phyloP scores from a whole-genome alignment of 2,888 invertebrate genomes.

The Parasteatoda lunata region DNA sequence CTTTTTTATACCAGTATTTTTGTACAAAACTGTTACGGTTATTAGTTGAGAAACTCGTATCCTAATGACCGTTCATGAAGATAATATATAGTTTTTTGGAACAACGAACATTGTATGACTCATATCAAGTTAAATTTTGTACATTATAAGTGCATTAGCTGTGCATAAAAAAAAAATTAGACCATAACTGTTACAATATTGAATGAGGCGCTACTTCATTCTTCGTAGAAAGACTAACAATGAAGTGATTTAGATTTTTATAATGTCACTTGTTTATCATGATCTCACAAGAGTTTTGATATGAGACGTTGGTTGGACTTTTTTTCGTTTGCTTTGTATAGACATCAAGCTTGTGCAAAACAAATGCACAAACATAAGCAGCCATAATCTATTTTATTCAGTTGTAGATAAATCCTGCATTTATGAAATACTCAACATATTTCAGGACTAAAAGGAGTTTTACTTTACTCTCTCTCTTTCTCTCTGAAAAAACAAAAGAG shows the following conservation, averaged over 20 bases:
- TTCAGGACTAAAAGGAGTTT: conserved; percentile 15
- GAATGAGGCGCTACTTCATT: conserved; percentile 16
- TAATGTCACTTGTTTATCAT: conserved; percentile 37
- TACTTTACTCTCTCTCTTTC: conserved; percentile 40
- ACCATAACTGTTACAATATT: conserved; percentile 32
- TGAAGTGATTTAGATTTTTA: conserved; percentile 14
- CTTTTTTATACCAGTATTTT: conserved; percentile 53
- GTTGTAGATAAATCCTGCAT: conserved; percentile 22
- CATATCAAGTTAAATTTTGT: conserved; percentile 25
- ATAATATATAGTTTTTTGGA: conserved; percentile 29
- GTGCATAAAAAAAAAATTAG: conserved; percentile 6
- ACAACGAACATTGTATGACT: conserved; percentile 16
- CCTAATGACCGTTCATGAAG: conserved; percentile 10
- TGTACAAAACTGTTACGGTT: conserved; percentile 32
- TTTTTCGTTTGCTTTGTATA: conserved; percentile 44
- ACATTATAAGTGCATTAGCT: conserved; percentile 18
- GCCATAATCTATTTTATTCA: conserved; percentile 38
- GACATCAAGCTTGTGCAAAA: conserved; percentile 21
- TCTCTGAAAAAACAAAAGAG: background rate
- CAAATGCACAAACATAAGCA: conserved; percentile 16
- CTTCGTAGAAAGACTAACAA: conserved; percentile 1
- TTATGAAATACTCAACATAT: conserved; percentile 21
- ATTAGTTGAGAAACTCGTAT: conserved; percentile 8
- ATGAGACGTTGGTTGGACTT: conserved; percentile 14
- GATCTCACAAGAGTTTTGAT: conserved; percentile 45